Percentiles rank a stretch among this genome's conserved stretches.
These are phyloP conservation scores for Andrena chrysosceles DNA, from an alignment of 2,888 invertebrate genomes.

Conservation along the genomic window DNA sequence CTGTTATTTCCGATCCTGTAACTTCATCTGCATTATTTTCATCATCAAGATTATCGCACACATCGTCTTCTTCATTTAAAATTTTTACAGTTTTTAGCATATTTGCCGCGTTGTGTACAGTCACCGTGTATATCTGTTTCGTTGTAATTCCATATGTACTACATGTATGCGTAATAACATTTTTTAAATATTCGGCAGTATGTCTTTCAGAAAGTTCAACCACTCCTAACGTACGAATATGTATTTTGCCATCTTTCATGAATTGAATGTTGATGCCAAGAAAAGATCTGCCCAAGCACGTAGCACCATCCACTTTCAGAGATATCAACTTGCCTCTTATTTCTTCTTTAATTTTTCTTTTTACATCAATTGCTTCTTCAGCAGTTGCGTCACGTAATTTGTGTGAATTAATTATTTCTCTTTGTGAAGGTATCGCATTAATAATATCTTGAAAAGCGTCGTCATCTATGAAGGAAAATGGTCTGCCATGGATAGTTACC, in stretches of 20 bases:
- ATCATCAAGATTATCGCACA: neutral
- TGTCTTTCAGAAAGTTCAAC: slow-evolving; percentile 2
- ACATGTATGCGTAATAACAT: neutral
- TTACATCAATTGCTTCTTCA: too few species aligned
- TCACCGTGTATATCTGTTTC: neutral
- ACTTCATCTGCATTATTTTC: neutral
- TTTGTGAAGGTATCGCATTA: too few species aligned
- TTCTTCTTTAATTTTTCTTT: too few species aligned
- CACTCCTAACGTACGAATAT: slow-evolving; percentile 4
- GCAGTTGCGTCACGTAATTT: too few species aligned
- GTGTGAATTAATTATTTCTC: too few species aligned
- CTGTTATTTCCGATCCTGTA: slow-evolving; percentile 7
- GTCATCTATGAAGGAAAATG: too few species aligned
- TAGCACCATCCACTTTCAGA: too few species aligned
- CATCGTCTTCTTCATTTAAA: slow-evolving; percentile 7
- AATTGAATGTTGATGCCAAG: neutral
- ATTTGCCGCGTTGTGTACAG: slow-evolving; percentile 1
- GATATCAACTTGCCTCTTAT: too few species aligned
- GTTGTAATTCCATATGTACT: neutral
- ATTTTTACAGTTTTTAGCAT: slow-evolving; percentile 1
- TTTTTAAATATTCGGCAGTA: slow-evolving; percentile 3
- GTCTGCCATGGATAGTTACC: too few species aligned
- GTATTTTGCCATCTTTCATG: slow-evolving; percentile 11
- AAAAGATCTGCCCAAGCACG: too few species aligned
- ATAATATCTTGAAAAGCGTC: neutral